These are phyloP conservation scores for Steinernema carpocapsae DNA, from an alignment of 2,888 invertebrate genomes.

Conservation along the genomic window DNA sequence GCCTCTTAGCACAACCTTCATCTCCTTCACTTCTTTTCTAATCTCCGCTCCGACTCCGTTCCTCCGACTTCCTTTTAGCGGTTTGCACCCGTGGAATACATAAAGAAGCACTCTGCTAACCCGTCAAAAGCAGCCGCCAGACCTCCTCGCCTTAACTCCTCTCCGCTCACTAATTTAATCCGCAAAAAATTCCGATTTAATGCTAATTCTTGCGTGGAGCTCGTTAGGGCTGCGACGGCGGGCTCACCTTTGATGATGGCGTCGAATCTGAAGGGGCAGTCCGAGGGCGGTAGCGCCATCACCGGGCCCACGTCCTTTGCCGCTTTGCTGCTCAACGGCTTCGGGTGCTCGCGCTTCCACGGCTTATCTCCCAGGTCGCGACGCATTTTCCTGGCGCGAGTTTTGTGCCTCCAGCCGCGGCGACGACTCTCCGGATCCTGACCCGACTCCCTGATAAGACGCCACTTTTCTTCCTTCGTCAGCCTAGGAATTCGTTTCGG, in stretches of 20 bases:
- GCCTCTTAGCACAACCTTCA: neutral
- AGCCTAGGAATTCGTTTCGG: constrained; percentile 8
- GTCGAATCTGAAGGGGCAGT: constrained; percentile 59
- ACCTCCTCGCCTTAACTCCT: no score
- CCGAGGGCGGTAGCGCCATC: constrained; percentile 41
- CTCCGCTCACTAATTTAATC: no score
- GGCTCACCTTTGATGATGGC: constrained; percentile 59
- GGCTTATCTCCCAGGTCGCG: constrained; percentile 25
- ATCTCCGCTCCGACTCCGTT: no score
- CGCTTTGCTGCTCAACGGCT: neutral
- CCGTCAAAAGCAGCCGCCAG: no score
- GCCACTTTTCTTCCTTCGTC: constrained; percentile 18
- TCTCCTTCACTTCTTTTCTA: neutral
- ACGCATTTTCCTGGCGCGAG: constrained; percentile 12
- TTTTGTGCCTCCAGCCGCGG: neutral
- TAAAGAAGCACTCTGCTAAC: no score
- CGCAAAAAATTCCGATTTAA: no score
- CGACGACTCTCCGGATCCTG: constrained; percentile 25
- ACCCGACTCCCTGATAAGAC: constrained; percentile 27
- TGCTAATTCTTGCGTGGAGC: no score
- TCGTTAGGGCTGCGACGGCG: no score
- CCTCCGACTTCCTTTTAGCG: no score
- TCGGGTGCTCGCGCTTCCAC: constrained; percentile 28
- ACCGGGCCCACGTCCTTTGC: constrained; percentile 25
- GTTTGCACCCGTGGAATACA: no score